Base-by-base conservation (phyloP, 2,888 invertebrate species). In the Aleiodes alternator region DNA sequence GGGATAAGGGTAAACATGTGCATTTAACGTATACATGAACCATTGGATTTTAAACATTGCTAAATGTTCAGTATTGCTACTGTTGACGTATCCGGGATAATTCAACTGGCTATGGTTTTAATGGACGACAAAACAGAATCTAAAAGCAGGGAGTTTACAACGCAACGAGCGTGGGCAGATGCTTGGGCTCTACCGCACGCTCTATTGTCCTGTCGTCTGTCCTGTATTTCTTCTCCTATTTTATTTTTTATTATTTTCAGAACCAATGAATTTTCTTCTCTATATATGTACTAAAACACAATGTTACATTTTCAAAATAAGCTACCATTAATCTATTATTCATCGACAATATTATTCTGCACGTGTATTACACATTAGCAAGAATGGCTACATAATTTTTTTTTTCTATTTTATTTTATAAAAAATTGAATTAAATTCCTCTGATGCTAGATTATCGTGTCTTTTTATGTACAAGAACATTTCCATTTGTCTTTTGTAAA, bases 121-220 rank as follows among this genome's bases (percentile, higher is more conserved):
- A 77, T 77, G 59, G 71, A 75, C 69, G 71, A 68, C 59, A 72
- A 23, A 74, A 77, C 74, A 56, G 61, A 77, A 77, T 77, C 76
- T 77, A 83, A 83, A 83, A 82, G 82, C 64, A 64, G 16, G 2
- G 78, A 12, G 61, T 75, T 75, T 78, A 78, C 82, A 64, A 70
- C 43, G 81, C 72, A 53, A 56, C 43, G 6, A 68, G 81, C 80
- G 82, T 82, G 81, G 82, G 82, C 72, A 68, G 77, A 43, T 16
- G 53, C 55, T 79, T 73, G 69, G 76, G 75, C 68, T 73, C 73
- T 69, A 73, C 76, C 78, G 73, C 77, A 29, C 51, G 72, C 73
- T 72, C 64, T 77, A 83, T 84, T 83, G 83, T 84, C 82, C 83
- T 80, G 81, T 81, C 81, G 81, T 81, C 80, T 76, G 76, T 84